Percentiles rank a stretch among this genome's conserved stretches.
phyloP scores from a whole-genome alignment of 2,113 vertebrate species.

The Phrynosoma blainvillii region DNA sequence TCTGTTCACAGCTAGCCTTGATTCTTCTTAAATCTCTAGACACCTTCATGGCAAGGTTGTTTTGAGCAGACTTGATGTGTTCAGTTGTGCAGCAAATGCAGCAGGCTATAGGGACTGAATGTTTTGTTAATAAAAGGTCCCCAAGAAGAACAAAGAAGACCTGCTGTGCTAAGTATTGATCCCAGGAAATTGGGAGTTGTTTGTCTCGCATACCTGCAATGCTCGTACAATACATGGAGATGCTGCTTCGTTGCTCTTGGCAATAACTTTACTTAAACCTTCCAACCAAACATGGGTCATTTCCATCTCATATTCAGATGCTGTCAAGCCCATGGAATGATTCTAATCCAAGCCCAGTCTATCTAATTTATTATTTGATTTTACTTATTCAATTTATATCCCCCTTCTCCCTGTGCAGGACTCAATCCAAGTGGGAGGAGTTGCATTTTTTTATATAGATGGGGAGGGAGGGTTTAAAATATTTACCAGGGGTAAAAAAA shows the following conservation, averaged over 20 bases:
- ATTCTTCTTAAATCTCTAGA: constrained; percentile 6
- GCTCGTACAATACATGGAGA: not conserved
- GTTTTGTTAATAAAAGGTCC: constrained; percentile 32
- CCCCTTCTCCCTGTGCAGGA: not conserved
- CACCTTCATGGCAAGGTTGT: constrained; percentile 30
- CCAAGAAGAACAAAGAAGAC: constrained; percentile 49
- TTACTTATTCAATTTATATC: not conserved
- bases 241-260: not conserved
- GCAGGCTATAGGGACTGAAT: not conserved
- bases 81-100: constrained; percentile 30
- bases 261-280: not conserved
- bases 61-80: constrained; percentile 24
- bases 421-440: not conserved
- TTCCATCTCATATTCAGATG: constrained; percentile 49
- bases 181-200: constrained; percentile 35
- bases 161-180: constrained; percentile 30
- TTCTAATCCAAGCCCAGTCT: constrained; percentile 45
- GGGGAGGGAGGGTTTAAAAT: too few species aligned
- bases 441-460: not conserved
- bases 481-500: too few species aligned
- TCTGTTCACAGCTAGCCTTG: not conserved
- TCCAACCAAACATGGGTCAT: constrained; percentile 16
- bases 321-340: constrained; percentile 3
- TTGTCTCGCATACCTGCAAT: accelerated
- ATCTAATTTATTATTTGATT: not conserved